Base-by-base conservation (phyloP, 2,797 vertebrate genomes). In the Valencia hispanica region DNA sequence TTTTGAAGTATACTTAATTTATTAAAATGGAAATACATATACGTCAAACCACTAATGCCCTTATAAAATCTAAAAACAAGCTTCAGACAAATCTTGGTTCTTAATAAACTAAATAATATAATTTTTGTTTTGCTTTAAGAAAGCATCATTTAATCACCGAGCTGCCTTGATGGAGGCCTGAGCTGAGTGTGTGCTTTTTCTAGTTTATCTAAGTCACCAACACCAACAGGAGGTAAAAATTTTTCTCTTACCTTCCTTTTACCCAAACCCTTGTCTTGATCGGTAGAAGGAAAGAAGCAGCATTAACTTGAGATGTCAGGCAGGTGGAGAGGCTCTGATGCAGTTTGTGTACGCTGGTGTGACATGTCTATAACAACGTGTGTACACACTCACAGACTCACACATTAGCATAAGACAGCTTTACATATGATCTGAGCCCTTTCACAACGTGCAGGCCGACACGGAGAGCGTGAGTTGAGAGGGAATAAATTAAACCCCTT, bases 391-490 rank as follows among this genome's bases (percentile, higher is more conserved):
- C 80, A 90, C 72, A 61, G 17, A 22, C 70, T 89, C 85, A 84
- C 86, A 85, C 57, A 92, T 92, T 92, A 92, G 88, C 92, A 92
- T 93, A 91, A 93, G 92, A 88, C 83, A 90, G 88, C 90, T 91
- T 92, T 92, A 89, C 89, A 89, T 92, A 90, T 91, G 88, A 92
- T 91, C 90, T 87, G 82, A 91, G 89, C 82, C 78, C 82, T 84
- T 85, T 90, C 84, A 77, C 89, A 73, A 86, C 77, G 68, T 80
- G 84, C 20, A n/a, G 82, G 86, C 89, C 72, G 77, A 85, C 83
- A 83, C 85, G 78, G 68, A 77, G 70, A 69, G 80, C 69, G 74
- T 15, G 77, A 72, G 81, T 79, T 81, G 86, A 86, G 85, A 86
- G 73, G 72, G 81, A 86, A 82, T 80, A 85, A 85, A 86, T 87